Evolutionary conservation across 2,113 vertebrate species (phyloP), one percentile per base, ranked within the genome.

Genomic region (Columba livia): DNA sequence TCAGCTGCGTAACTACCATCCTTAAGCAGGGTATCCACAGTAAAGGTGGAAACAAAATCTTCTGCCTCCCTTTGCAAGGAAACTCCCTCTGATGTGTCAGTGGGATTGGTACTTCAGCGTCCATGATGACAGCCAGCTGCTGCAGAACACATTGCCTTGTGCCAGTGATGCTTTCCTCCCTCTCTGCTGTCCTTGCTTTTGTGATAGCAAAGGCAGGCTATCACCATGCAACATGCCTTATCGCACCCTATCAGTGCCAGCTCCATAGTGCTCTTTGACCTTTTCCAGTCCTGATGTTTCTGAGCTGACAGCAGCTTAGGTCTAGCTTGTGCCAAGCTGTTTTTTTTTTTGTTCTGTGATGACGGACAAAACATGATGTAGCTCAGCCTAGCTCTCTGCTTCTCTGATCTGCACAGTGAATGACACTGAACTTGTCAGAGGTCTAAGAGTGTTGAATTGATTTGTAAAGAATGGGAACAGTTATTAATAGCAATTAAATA

Each of bases 241-340:
- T 75, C 85, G 81, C 0, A 0, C 53, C 19, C 44, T 82, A 42
- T 84, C 73, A 26, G 31, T 69, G 66, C 83, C 79, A 92, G 61
- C 66, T 85, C 70, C 70, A 6, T 1, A 15, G 83, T 23, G 40
- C 71, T 67, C 48, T 64, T 65, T 93, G 90, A 92, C 92, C 94
- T 96, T 90, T 87, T 72, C 80, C 86, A 96, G 88, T 51, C 86
- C 73, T 93, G 50, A 79, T 69, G 42, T 75, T 89, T 87, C 57
- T 85, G 86, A 95, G 62, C 80, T 79, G 85, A 89, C 67, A 53
- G 79, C 62, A 90, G 42, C 36, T 71, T 64, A 75, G 31, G 65
- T 56, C 64, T 57, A 50, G 12, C 40, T 82, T 72, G 57, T 92
- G 86, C 79, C 86, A 77, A 72, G 67, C 31, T 44, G 71, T 0